A percentile compares a stretch with the other conserved stretches of the same genome.
phyloP scores from a whole-genome alignment of 64 coral and sea anemone genomes.

The Porites australiensis region DNA sequence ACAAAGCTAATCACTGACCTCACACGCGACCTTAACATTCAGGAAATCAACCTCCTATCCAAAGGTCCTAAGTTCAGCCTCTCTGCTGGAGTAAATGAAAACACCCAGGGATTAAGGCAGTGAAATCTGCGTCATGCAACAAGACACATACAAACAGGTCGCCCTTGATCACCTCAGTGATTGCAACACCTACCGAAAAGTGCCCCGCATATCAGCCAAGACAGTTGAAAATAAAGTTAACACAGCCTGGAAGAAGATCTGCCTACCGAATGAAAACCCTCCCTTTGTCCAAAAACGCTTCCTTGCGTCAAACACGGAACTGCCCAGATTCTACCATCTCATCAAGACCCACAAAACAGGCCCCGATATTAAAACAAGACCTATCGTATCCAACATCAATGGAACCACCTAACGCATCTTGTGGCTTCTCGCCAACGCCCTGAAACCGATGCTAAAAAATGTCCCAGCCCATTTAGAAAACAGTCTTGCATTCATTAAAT shows the following conservation, averaged over 20 bases:
- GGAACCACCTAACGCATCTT: no score
- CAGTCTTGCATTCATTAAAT: conserved; percentile 50
- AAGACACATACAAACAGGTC: background rate
- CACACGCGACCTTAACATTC: conserved; percentile 3
- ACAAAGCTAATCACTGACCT: background rate
- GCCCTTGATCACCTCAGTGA: conserved; percentile 1
- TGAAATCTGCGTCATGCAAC: background rate
- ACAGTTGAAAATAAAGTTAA: conserved; percentile 56
- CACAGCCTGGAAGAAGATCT: conserved; percentile 46
- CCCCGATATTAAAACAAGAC: no score
- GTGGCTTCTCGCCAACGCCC: conserved; percentile 20
- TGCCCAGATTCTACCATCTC: no score
- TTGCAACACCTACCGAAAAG: background rate
- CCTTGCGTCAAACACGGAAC: conserved; percentile 54
- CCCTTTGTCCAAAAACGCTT: conserved; percentile 15
- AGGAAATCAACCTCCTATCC: conserved; percentile 47
- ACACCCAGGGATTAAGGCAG: conserved; percentile 6
- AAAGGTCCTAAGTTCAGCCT: conserved; percentile 73
- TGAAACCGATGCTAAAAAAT: conserved; percentile 43
- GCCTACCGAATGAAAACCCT: conserved; percentile 17
- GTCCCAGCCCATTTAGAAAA: conserved; percentile 53
- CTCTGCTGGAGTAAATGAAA: conserved; percentile 30
- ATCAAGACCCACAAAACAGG: no score
- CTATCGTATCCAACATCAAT: no score
- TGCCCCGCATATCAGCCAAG: conserved; percentile 18